Conservation (phyloP, 2,888 invertebrate species). For the Zygogramma bicolorata region DNA sequence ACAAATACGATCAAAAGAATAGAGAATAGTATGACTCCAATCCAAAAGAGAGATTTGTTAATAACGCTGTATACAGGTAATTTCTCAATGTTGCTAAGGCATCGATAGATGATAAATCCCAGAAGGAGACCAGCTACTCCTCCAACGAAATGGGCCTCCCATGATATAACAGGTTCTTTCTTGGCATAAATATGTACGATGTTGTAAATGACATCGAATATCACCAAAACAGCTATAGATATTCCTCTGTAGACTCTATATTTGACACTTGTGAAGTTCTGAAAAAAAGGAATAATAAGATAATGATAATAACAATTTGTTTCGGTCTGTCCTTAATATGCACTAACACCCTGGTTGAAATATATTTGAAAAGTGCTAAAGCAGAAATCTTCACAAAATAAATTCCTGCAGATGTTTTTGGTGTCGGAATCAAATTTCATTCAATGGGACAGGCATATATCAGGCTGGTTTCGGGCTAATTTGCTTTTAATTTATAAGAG, state of each 20-base stretch:
- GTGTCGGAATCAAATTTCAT: no score
- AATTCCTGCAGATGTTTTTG: no score
- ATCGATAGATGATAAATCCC: slow-evolving; percentile 60
- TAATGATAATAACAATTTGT: neutral
- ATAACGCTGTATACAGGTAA: slow-evolving; percentile 10
- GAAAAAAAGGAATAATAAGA: slow-evolving; percentile 43
- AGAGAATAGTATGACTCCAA: slow-evolving; percentile 47
- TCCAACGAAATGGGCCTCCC: slow-evolving; percentile 80
- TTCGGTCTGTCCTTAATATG: no score
- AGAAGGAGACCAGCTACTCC: slow-evolving; percentile 76
- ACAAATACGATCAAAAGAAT: slow-evolving; percentile 47
- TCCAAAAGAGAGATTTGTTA: slow-evolving; percentile 47
- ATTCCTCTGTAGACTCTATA: slow-evolving; percentile 70
- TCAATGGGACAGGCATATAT: no score
- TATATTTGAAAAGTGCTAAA: no score
- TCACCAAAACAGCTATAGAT: slow-evolving; percentile 74
- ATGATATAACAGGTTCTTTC: slow-evolving; percentile 72
- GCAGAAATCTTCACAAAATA: no score
- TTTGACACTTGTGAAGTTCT: slow-evolving; percentile 67
- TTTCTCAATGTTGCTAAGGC: slow-evolving; percentile 12
- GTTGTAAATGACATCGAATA: slow-evolving; percentile 75
- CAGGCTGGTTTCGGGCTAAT: no score
- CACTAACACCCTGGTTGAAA: no score
- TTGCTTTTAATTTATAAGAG: no score
- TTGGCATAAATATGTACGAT: slow-evolving; percentile 66